Evolutionary conservation across 1,140 invertebrate genomes (phyloP), one percentile per base, ranked within the genome.

Genomic region (Colletes gigas): DNA sequence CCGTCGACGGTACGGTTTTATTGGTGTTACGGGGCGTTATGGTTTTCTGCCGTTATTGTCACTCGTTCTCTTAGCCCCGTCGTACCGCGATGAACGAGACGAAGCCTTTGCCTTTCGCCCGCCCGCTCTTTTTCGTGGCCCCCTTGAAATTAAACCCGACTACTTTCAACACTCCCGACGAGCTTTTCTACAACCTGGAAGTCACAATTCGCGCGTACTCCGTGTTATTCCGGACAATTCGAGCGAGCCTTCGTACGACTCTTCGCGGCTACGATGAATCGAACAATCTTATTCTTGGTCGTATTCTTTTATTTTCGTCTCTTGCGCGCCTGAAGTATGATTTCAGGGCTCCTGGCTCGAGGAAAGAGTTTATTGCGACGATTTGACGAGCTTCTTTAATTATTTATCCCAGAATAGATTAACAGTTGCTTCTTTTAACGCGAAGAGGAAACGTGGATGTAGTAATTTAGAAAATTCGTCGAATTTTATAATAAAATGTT

Each of bases 41-140:
- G 85, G 87, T 87, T 86, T 85, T 88, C 84, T 78, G 75, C 80
- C 82, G 86, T 92, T 91, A 91, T 92, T 90, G 90, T 91, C 89
- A 84, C 83, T 76, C 66, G 30, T 81, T 60, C 50, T 41, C 39
- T 70, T 78, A 68, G 79, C 39, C 15, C 19, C 17, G n/a, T 50
- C 41, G 73, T 21, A 17, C 52, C 10, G 60, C 62, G 50, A 57
- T 72, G 75, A 77, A 62, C 57, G 52, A 50, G 19, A 14, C 12
- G 12, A 4, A 19, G 15, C n/a, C 44, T 66, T 47, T 19, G 41
- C 44, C 21, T 50, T 21, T 67, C n/a, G 21, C 12, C 10, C 30
- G 10, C 1, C 15, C 7, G 17, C 50, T 15, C 19, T 9, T 30
- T 44, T 3, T 9, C 41, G 15, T 10, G 1, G 12, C 44, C 39